phyloP scores from a whole-genome alignment of 2,113 vertebrate genomes.

The Mobula hypostoma region DNA sequence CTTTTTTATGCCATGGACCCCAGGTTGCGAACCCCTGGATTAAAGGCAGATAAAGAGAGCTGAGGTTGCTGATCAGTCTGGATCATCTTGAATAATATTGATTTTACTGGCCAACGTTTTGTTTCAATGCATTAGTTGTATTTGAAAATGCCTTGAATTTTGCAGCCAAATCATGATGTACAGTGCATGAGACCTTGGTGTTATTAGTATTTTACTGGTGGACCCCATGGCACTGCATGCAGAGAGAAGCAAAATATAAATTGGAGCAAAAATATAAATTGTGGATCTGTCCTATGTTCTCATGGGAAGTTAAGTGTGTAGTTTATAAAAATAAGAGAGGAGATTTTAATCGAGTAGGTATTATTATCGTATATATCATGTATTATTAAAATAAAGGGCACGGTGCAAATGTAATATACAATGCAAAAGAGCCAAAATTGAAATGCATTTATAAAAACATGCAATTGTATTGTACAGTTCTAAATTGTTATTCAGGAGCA shows the following conservation, averaged over 20 bases:
- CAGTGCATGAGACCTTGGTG: background rate
- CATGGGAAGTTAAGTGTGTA: background rate
- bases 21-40: background rate
- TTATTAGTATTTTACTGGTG: background rate
- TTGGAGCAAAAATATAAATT: background rate
- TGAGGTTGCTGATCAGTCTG: background rate
- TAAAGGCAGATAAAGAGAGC: background rate
- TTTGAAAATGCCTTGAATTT: background rate
- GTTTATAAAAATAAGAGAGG: background rate
- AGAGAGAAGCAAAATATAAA: background rate
- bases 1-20: too few species aligned
- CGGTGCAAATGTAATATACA: background rate
- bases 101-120: background rate
- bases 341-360: background rate
- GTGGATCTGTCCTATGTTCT: background rate
- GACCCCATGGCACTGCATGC: background rate
- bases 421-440: background rate
- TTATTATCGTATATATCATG: background rate
- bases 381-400: background rate
- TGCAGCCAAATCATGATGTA: background rate
- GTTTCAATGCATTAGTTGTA: background rate
- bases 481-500: background rate
- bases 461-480: background rate
- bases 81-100: background rate
- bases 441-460: background rate